phyloP scores from a whole-genome alignment of 2,888 invertebrate genomes.

The Coleophora deauratella region DNA sequence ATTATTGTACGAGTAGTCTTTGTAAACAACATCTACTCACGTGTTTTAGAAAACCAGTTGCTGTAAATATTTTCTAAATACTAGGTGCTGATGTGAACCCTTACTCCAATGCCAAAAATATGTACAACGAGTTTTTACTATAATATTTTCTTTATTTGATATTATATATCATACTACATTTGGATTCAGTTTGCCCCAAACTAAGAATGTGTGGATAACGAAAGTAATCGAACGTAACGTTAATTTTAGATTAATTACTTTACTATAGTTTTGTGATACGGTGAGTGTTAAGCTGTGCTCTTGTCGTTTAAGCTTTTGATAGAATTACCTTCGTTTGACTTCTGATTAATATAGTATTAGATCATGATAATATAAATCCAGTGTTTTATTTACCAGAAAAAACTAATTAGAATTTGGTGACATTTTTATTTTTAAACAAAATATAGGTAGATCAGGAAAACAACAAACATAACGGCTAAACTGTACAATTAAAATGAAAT shows the following conservation, averaged over 20 bases:
- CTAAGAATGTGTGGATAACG: conserved; percentile 21
- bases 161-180: no score
- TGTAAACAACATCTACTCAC: not conserved
- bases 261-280: conserved; percentile 50
- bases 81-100: no score
- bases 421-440: no score
- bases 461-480: no score
- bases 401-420: no score
- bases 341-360: conserved; percentile 38
- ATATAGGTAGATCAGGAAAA: not conserved
- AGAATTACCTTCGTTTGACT: conserved; percentile 40
- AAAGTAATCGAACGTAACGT: conserved; percentile 13
- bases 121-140: no score
- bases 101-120: no score
- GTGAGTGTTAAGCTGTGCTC: conserved; percentile 31
- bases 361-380: no score
- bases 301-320: conserved; percentile 46
- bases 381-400: no score
- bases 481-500: no score
- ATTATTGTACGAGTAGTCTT: not conserved
- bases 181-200: no score
- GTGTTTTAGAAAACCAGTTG: not conserved
- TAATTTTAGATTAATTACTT: conserved; percentile 44
- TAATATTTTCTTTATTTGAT: no score
- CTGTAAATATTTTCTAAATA: not conserved